phyloP scores from a whole-genome alignment of 2,888 invertebrate species.

The Lasius fuliginosus region DNA sequence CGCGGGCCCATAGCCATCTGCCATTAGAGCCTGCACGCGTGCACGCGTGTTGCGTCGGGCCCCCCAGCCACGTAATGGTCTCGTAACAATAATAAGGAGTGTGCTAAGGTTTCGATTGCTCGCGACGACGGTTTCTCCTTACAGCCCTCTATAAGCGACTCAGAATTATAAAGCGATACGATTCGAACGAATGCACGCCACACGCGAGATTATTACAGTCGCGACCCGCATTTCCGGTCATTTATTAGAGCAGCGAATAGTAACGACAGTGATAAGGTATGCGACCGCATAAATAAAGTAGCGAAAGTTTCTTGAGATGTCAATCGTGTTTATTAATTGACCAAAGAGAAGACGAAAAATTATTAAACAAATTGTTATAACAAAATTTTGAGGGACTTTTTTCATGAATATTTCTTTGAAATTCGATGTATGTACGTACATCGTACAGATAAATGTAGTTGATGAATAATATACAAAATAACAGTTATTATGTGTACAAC shows the following conservation, averaged over 20 bases:
- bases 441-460: neutral
- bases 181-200: neutral
- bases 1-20: slow-evolving; percentile 80
- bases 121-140: slow-evolving; percentile 19
- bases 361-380: neutral
- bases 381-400: neutral
- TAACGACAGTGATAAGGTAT: neutral
- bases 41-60: slow-evolving; percentile 61
- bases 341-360: neutral
- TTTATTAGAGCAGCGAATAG: slow-evolving; percentile 5
- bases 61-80: slow-evolving; percentile 72
- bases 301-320: neutral
- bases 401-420: neutral
- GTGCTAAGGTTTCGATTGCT: slow-evolving; percentile 65
- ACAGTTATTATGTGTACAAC: neutral
- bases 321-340: neutral
- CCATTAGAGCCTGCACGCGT: slow-evolving; percentile 75
- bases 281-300: neutral
- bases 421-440: neutral
- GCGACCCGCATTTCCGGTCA: neutral
- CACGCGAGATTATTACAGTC: neutral
- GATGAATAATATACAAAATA: neutral
- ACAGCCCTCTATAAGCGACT: neutral
- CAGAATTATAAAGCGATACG: slow-evolving; percentile 21
- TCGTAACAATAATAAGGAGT: slow-evolving; percentile 66